Conservation (phyloP, 2,113 vertebrate species). For the Phodopus roborovskii region DNA sequence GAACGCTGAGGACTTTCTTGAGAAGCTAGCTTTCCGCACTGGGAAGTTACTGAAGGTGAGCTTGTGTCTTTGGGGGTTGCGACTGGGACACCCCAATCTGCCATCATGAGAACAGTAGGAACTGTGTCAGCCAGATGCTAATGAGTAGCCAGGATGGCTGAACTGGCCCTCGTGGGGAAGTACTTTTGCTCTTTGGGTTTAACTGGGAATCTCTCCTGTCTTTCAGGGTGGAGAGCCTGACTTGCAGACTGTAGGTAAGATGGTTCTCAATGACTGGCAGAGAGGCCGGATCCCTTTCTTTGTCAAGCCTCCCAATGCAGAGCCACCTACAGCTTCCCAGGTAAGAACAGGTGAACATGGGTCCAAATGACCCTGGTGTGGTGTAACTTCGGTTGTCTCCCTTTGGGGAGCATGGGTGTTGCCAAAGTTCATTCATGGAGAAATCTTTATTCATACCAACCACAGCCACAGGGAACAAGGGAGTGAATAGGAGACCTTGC, state of each 20-base stretch:
- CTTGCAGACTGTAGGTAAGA: constrained; percentile 94
- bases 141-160: neutral
- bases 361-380: too few relatives aligned
- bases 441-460: neutral
- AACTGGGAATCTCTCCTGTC: neutral
- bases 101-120: neutral
- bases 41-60: constrained; percentile 97
- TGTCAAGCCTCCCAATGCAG: constrained; percentile 94
- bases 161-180: neutral
- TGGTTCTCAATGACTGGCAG: constrained; percentile 99
- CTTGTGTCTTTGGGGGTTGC: neutral
- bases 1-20: constrained; percentile 94
- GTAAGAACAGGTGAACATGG: constrained; percentile 79
- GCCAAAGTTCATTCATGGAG: neutral
- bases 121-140: neutral
- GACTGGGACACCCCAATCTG: neutral
- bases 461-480: neutral
- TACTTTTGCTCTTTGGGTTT: neutral
- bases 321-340: constrained; percentile 82
- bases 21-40: constrained; percentile 94
- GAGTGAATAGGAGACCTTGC: neutral
- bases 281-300: constrained; percentile 98
- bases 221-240: constrained; percentile 96
- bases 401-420: neutral
- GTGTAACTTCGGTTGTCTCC: neutral